Percentiles rank a stretch among this genome's conserved stretches.
Evolutionary conservation across 2,888 invertebrate genomes (phyloP).

Genomic region (Oasisia sp.): DNA sequence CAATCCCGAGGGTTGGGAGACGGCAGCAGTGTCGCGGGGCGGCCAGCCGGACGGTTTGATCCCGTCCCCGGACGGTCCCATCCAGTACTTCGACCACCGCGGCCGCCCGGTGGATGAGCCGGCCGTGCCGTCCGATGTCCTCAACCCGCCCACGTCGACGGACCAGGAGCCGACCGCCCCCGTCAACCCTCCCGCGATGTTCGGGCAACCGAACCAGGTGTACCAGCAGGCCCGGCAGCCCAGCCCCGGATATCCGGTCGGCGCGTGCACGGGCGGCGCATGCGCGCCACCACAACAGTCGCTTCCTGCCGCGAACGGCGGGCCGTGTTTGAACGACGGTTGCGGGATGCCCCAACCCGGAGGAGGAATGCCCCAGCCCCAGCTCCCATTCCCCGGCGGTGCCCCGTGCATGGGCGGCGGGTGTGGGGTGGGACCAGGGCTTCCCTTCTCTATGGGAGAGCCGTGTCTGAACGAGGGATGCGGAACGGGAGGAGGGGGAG

Average conservation of each 20-base stretch:
- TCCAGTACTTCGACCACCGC: background rate
- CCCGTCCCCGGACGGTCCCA: background rate
- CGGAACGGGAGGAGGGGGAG: background rate
- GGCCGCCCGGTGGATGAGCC: background rate
- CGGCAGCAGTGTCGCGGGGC: background rate
- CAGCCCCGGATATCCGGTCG: background rate
- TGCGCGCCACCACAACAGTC: background rate
- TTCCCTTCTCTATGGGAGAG: background rate
- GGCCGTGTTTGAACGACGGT: background rate
- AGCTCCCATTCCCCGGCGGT: background rate
- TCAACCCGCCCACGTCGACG: background rate
- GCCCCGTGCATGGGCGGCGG: background rate
- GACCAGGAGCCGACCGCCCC: background rate
- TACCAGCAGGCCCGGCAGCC: background rate
- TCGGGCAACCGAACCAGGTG: background rate
- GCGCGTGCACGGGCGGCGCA: background rate
- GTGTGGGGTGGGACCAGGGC: background rate
- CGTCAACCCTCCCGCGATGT: background rate
- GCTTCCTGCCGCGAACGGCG: background rate
- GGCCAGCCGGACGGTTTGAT: background rate
- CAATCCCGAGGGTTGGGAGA: background rate
- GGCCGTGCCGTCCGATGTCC: background rate
- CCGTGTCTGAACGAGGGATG: conserved; percentile 6
- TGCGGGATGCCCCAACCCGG: background rate
- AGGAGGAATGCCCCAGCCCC: background rate